These are phyloP conservation scores for Leucoptera coffeella DNA, from an alignment of 2,888 invertebrate genomes.

Conservation along the genomic window DNA sequence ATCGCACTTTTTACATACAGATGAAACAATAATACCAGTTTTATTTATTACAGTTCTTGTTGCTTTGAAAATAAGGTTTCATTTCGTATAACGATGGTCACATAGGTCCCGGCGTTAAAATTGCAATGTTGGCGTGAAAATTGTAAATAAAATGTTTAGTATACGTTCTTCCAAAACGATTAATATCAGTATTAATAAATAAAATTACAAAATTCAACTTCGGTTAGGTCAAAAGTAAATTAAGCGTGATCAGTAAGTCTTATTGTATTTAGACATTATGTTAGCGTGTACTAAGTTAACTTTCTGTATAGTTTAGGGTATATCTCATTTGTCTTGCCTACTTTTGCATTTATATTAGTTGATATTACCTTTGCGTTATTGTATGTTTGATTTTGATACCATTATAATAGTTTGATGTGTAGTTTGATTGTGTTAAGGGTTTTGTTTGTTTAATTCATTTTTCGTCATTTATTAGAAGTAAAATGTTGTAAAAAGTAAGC, in stretches of 20 bases:
- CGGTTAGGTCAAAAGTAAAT: constrained; percentile 50
- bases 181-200: constrained; percentile 43
- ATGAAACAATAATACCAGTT: constrained; percentile 19
- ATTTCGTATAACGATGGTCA: constrained; percentile 27
- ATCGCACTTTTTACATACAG: constrained; percentile 49
- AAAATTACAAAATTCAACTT: constrained; percentile 43
- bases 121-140: constrained; percentile 38
- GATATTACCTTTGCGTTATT: constrained; percentile 12
- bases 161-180: constrained; percentile 39
- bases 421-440: constrained; percentile 48
- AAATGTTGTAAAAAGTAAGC: constrained; percentile 56
- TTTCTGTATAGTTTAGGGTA: constrained; percentile 20
- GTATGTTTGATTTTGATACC: constrained; percentile 50
- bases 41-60: constrained; percentile 11
- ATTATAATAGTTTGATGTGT: constrained; percentile 51
- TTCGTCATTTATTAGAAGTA: constrained; percentile 44
- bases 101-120: constrained; percentile 40
- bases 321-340: constrained; percentile 45
- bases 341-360: constrained; percentile 50
- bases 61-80: background rate
- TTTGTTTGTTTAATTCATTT: constrained; percentile 53
- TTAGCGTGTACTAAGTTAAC: too few species aligned
- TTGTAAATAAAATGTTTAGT: constrained; percentile 50
- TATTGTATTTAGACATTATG: too few species aligned
- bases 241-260: constrained; percentile 52